These are phyloP conservation scores for Sclerurus mexicanus DNA, from an alignment of 2,113 vertebrate species.

Conservation along the genomic window DNA sequence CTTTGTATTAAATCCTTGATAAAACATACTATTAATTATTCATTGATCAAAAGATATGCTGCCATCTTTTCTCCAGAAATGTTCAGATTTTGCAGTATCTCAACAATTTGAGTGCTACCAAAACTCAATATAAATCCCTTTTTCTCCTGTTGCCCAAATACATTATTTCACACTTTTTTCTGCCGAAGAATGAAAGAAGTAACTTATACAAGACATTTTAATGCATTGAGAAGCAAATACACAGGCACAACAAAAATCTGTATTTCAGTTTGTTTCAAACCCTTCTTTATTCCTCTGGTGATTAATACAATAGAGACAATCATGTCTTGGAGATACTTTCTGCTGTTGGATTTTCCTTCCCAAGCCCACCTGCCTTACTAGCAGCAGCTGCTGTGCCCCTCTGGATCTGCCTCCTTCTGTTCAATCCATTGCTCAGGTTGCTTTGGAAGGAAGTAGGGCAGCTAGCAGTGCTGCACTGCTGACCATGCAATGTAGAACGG, in stretches of 20 bases:
- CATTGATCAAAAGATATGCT: not conserved
- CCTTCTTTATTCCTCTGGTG: not conserved
- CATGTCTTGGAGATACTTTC: not conserved
- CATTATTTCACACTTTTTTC: not conserved
- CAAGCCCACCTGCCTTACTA: not conserved
- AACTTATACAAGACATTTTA: not conserved
- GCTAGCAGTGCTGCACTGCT: not conserved
- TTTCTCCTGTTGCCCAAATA: not conserved
- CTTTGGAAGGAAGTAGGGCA: not conserved
- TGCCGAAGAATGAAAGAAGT: not conserved
- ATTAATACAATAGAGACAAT: not conserved
- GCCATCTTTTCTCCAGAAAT: not conserved
- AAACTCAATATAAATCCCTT: not conserved
- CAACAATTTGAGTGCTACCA: not conserved
- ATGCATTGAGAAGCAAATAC: not conserved
- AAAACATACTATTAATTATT: not conserved
- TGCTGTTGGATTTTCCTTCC: not conserved
- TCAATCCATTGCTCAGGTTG: not conserved
- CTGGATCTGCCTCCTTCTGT: not conserved
- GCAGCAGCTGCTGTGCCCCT: not conserved
- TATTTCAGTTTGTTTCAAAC: not conserved
- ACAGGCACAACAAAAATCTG: not conserved
- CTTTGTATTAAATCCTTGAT: not conserved
- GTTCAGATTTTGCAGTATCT: not conserved
- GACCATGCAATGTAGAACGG: not conserved